Evolutionary conservation across 2,888 invertebrate genomes (phyloP).

Genomic region (Acholoe squamosa): DNA sequence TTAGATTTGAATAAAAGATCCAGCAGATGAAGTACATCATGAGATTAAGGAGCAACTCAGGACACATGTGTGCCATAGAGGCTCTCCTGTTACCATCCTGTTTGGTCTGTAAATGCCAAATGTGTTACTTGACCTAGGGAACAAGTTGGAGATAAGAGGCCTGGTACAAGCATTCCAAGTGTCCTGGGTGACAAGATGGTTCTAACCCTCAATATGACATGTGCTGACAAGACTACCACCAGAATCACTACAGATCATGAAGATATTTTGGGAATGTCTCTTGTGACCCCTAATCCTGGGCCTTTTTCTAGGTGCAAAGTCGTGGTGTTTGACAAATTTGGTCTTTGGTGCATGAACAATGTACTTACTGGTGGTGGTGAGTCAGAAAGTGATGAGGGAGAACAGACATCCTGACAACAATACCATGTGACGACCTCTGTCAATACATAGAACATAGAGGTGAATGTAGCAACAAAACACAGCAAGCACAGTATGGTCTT

Average conservation of each 20-base stretch:
- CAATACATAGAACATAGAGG: too few species aligned
- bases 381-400: conserved; percentile 17
- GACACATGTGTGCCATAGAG: neutral
- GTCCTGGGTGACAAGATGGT: neutral
- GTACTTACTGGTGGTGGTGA: neutral
- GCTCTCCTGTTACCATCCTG: conserved; percentile 1
- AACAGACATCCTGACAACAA: too few species aligned
- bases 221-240: neutral
- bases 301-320: too few species aligned
- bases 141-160: neutral
- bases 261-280: neutral
- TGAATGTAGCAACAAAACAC: too few species aligned
- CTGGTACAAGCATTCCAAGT: neutral
- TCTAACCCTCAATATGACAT: neutral
- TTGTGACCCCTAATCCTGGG: neutral
- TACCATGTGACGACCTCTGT: too few species aligned
- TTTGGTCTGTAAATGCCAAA: neutral
- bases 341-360: too few species aligned
- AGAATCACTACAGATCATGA: neutral
- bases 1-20: too few species aligned
- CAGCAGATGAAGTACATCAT: too few species aligned
- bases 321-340: too few species aligned
- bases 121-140: neutral
- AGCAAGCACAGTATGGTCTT: too few species aligned
- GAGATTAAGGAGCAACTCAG: neutral